phyloP scores from a whole-genome alignment of 1,140 invertebrate species.

The Conus betulinus region DNA sequence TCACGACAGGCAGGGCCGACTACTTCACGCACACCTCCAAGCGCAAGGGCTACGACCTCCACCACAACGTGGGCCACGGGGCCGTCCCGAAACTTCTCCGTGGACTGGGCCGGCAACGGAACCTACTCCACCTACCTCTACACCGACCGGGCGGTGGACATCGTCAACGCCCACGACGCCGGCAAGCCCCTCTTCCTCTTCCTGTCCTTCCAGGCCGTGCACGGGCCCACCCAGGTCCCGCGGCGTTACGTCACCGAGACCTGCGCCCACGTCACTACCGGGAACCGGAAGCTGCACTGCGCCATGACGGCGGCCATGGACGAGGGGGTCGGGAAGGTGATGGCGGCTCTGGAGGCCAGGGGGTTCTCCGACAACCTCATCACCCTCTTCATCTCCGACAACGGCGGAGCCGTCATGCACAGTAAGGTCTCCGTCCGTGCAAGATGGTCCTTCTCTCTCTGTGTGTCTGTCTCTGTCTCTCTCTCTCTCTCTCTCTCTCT shows the following conservation, averaged over 20 bases:
- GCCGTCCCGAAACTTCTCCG: too few relatives aligned
- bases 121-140: too few relatives aligned
- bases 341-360: conserved; percentile 58
- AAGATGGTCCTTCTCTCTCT: too few relatives aligned
- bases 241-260: conserved; percentile 51
- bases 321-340: conserved; percentile 58
- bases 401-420: background rate
- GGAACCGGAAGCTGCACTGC: background rate
- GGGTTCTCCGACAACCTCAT: conserved; percentile 68
- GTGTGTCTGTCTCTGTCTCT: too few relatives aligned
- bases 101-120: too few relatives aligned
- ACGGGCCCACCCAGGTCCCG: conserved; percentile 64
- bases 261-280: conserved; percentile 3
- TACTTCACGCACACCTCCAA: too few relatives aligned
- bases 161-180: background rate
- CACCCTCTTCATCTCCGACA: conserved; percentile 66
- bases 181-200: conserved; percentile 56
- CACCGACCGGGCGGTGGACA: background rate
- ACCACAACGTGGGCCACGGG: too few relatives aligned
- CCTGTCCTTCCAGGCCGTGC: conserved; percentile 57
- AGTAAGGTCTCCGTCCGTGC: too few relatives aligned
- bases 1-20: too few relatives aligned
- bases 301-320: conserved; percentile 62
- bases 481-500: too few relatives aligned
- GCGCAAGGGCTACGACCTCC: too few relatives aligned